These are phyloP conservation scores for Phoebastria nigripes DNA, from an alignment of 2,797 vertebrate genomes.

Conservation along the genomic window DNA sequence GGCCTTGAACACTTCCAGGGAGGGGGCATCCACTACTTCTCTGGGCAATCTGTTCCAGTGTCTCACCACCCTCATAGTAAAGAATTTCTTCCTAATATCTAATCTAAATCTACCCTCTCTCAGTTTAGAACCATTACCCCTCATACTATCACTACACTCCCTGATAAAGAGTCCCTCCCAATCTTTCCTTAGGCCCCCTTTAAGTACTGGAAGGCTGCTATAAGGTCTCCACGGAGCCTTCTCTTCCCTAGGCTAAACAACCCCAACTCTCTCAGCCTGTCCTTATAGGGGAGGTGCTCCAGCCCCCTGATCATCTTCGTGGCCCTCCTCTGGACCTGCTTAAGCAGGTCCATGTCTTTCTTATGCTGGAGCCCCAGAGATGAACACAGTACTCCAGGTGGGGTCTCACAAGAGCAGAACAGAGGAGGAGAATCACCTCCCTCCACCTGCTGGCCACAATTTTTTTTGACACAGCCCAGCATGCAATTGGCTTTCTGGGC, in stretches of 20 bases:
- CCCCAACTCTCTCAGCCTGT: background rate
- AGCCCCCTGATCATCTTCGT: background rate
- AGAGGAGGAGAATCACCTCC: background rate
- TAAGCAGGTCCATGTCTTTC: background rate
- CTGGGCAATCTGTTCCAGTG: background rate
- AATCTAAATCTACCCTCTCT: background rate
- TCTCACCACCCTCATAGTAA: background rate
- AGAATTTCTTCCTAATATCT: background rate
- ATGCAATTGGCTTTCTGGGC: background rate
- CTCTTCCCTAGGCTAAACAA: background rate
- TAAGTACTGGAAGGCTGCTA: background rate
- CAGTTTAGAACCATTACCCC: background rate
- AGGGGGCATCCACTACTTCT: background rate
- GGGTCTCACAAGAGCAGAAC: background rate
- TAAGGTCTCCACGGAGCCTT: background rate
- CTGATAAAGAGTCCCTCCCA: background rate
- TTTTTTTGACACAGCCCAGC: background rate
- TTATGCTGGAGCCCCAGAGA: background rate
- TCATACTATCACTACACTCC: background rate
- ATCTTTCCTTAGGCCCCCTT: background rate
- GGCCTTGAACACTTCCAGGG: background rate
- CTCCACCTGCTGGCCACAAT: background rate
- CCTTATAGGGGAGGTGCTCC: background rate
- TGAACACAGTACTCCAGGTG: background rate
- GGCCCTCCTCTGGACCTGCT: background rate